phyloP scores from a whole-genome alignment of 2,113 vertebrate genomes.

The Microtus montanus region DNA sequence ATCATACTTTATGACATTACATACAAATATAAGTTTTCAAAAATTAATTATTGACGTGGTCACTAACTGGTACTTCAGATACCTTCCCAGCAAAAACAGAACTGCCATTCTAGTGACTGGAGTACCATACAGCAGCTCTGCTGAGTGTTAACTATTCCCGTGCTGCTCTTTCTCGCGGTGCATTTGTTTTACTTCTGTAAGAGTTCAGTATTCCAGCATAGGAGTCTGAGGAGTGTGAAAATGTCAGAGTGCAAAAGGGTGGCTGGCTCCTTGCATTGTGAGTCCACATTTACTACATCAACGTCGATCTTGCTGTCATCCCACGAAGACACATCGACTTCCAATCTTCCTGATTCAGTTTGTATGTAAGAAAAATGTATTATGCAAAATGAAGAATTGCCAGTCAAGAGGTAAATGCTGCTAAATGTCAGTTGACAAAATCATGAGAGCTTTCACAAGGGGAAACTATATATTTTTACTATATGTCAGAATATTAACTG shows the following conservation, averaged over 20 bases:
- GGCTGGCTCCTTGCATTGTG: constrained; percentile 62
- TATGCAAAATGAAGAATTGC: constrained; percentile 77
- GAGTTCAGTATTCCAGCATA: constrained; percentile 72
- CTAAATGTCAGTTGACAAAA: constrained; percentile 79
- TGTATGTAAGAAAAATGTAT: constrained; percentile 79
- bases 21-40: constrained; percentile 65
- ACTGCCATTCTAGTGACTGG: constrained; percentile 71
- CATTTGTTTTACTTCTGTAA: constrained; percentile 63
- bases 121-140: constrained; percentile 77
- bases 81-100: constrained; percentile 68
- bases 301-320: constrained; percentile 74
- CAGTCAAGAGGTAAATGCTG: constrained; percentile 79
- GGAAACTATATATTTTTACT: constrained; percentile 65
- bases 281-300: constrained; percentile 76
- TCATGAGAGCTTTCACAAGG: constrained; percentile 52
- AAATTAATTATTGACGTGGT: constrained; percentile 72
- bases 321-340: constrained; percentile 62
- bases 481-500: constrained; percentile 43
- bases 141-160: constrained; percentile 68
- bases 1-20: neutral
- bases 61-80: constrained; percentile 79
- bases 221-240: constrained; percentile 68
- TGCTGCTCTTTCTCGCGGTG: constrained; percentile 64
- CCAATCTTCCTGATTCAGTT: constrained; percentile 65
- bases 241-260: constrained; percentile 73